Conservation (phyloP, 2,888 invertebrate species). For the Cotesia congregata region DNA sequence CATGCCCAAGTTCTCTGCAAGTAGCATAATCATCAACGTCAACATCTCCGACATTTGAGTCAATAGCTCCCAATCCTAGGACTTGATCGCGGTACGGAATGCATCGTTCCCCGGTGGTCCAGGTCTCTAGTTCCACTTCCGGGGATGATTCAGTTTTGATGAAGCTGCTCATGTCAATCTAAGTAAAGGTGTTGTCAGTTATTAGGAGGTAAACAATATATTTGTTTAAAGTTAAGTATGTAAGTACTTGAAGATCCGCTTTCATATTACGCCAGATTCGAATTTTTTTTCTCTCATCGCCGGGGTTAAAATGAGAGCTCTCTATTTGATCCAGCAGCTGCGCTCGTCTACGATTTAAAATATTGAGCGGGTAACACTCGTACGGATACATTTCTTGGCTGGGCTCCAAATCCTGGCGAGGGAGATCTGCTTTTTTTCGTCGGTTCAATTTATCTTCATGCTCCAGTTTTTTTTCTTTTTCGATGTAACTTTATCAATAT, state of each 20-base stretch:
- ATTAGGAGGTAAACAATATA: not conserved
- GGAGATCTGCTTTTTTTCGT: conserved; percentile 46
- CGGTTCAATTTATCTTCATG: conserved; percentile 51
- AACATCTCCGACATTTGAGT: not conserved
- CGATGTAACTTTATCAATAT: conserved; percentile 47
- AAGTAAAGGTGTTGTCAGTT: not conserved
- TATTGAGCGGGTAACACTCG: conserved; percentile 53
- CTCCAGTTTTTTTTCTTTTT: conserved; percentile 48
- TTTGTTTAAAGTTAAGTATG: not conserved
- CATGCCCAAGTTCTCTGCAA: conserved; percentile 61
- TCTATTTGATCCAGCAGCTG: conserved; percentile 48
- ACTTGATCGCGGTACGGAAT: conserved; percentile 54
- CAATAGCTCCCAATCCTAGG: conserved; percentile 13
- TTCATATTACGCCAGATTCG: conserved; percentile 59
- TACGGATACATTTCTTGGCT: conserved; percentile 46
- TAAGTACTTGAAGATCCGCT: conserved; percentile 50
- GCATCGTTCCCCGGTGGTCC: conserved; percentile 58
- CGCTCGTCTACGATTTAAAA: conserved; percentile 49
- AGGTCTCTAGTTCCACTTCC: conserved; percentile 46
- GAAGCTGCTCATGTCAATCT: conserved; percentile 45
- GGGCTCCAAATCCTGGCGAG: conserved; percentile 45
- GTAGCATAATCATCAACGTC: conserved; percentile 51
- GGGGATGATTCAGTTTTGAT: conserved; percentile 34
- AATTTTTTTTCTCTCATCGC: conserved; percentile 46
- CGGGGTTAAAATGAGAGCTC: conserved; percentile 36